Evolutionary conservation across 2,113 vertebrate genomes (phyloP), one percentile per base, ranked within the genome.

Genomic region (Bubalus kerabau): DNA sequence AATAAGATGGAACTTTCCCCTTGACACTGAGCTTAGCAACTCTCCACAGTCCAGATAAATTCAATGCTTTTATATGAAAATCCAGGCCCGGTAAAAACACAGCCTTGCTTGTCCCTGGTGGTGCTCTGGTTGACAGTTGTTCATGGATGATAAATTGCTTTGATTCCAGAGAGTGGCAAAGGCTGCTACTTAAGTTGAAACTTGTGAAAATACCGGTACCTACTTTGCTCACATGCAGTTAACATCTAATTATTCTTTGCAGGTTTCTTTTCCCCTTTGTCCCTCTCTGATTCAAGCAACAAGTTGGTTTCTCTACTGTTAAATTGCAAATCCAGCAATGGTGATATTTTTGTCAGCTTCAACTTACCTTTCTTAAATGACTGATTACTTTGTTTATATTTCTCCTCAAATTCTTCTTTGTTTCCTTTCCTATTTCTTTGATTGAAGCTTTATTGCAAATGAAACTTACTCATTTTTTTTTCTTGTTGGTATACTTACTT

Each of bases 61-160:
- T 93, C 91, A 98, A 59, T 98, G 96, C 87, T 96, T 97, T 95
- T 26, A 46, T 78, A 95, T 82, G 93, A 96, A 98, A 97, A 95
- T 74, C 52, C 86, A 87, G 86, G 86, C 28, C 74, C 0, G 1
- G 93, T 67, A 17, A 64, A 96, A 97, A 88, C 74, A 95, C 56
- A 87, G 52, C 64, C 94, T 93, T 46, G 2, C 62, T 50, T 82
- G 84, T 98, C 97, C 94, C 98, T 46, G 48, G 97, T 89, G 97
- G 95, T 89, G 87, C 1, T 96, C 32, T 57, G 6, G 28, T 78
- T 97, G 97, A 96, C 98, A 97, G 87, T 96, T 96, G 93, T 93
- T 98, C 97, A 80, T 85, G 93, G 96, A 95, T 98, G 98, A 98
- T 97, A 95, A 98, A 98, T 98, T 97, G 93, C 97, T 97, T 98